These are phyloP conservation scores for Meganola albula DNA, from an alignment of 2,888 invertebrate genomes.

Conservation along the genomic window DNA sequence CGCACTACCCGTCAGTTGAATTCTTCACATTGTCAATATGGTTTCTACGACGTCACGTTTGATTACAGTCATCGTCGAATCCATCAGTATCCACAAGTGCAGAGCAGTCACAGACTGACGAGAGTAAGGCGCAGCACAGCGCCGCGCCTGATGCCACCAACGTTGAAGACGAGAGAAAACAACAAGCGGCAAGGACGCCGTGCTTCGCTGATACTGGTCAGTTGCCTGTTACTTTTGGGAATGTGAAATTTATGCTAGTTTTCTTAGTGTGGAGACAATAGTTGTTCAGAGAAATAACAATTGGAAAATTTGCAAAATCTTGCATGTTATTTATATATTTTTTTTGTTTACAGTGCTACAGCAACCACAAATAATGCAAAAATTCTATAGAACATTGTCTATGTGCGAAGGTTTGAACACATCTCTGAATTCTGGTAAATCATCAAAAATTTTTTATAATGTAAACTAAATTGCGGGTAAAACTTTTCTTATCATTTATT, in stretches of 20 bases:
- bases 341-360: slow-evolving; percentile 78
- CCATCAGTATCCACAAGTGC: slow-evolving; percentile 30
- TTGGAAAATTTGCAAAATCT: too few relatives aligned
- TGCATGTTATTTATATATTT: too few relatives aligned
- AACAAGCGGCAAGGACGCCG: slow-evolving; percentile 74
- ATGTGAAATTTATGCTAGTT: too few relatives aligned
- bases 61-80: slow-evolving; percentile 35
- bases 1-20: too few relatives aligned
- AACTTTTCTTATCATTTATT: background rate
- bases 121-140: slow-evolving; percentile 83
- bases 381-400: slow-evolving; percentile 87
- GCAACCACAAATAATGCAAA: slow-evolving; percentile 88
- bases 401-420: slow-evolving; percentile 77
- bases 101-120: slow-evolving; percentile 85
- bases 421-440: slow-evolving; percentile 45
- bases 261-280: too few relatives aligned
- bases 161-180: slow-evolving; percentile 65
- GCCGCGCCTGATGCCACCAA: slow-evolving; percentile 48
- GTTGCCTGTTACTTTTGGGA: too few relatives aligned
- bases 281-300: too few relatives aligned
- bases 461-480: background rate
- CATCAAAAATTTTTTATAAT: background rate
- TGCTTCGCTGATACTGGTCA: slow-evolving; percentile 87
- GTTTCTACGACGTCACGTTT: too few relatives aligned
- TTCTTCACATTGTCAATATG: too few relatives aligned